Evolutionary conservation across 1,140 invertebrate genomes (phyloP), one percentile per base, ranked within the genome.

Genomic region (Anthonomus grandis): DNA sequence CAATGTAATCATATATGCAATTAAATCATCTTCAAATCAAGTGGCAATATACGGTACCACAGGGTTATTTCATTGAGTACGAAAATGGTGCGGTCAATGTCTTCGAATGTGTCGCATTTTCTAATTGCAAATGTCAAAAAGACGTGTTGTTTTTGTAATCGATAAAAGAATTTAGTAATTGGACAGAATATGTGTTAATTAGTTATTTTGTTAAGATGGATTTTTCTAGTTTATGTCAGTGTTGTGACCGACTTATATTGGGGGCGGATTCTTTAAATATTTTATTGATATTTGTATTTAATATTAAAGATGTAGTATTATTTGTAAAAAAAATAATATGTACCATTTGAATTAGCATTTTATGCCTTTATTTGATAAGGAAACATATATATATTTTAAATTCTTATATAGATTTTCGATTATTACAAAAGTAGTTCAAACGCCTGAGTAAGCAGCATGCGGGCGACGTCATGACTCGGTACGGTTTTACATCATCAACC

Each of bases 61-160:
- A 42, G 48, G 49, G 47, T 23, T 46, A 44, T 44, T 31, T 50
- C 44, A n/a, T 19, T 12, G 21, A 19, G 24, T 36, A 51, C 47
- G 17, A 47, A 42, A 51, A 58, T 58, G 56, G 56, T 58, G 52
- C 46, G 56, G 56, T 58, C 56, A 58, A 58, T 58, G 56, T 58
- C 56, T 58, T 41, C 18, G 56, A 58, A 58, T 52, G 49, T 58
- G 56, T 58, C 56, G 49, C 56, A 52, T 38, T 37, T 45, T 58
- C 38, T 57, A 37, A 5, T 9, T 50, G 38, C 27, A 49, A 58
- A 58, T 49, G 45, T 48, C 46, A 48, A 36, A 47, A 47, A 47
- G 27, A 48, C 31, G 12, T 42, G 42, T 53, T 21, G 17, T 22
- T 55, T 55, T 24, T 48, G 45, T 49, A 57, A 57, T 57, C 37